phyloP scores from a whole-genome alignment of 2,888 invertebrate genomes.

The Drosophila aldrichi region DNA sequence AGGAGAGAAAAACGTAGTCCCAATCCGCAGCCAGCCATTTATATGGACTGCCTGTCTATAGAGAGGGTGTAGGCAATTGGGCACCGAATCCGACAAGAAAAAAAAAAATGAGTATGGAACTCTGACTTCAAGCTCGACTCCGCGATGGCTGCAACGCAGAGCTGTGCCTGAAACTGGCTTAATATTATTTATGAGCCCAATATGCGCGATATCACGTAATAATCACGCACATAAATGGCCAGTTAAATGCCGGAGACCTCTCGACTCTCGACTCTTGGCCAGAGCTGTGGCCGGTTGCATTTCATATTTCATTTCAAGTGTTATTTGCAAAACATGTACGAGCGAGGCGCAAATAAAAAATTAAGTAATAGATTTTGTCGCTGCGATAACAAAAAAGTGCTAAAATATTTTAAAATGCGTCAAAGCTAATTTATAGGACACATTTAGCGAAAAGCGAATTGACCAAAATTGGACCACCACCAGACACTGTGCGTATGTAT shows the following conservation, averaged over 20 bases:
- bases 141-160: constrained; percentile 6
- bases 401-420: constrained; percentile 80
- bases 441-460: constrained; percentile 51
- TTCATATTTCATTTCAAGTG: constrained; percentile 77
- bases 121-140: constrained; percentile 34
- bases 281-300: constrained; percentile 61
- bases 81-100: constrained; percentile 27
- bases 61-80: constrained; percentile 66
- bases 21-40: constrained; percentile 48
- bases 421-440: constrained; percentile 72
- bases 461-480: constrained; percentile 64
- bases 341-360: constrained; percentile 70
- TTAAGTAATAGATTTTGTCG: constrained; percentile 81
- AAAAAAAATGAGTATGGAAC: constrained; percentile 45
- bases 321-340: constrained; percentile 75
- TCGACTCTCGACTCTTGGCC: constrained; percentile 12
- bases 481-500: neutral
- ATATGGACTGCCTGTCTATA: constrained; percentile 37
- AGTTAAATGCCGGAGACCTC: constrained; percentile 68
- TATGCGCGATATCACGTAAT: constrained; percentile 79
- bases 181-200: constrained; percentile 78
- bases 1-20: constrained; percentile 14
- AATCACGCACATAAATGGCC: constrained; percentile 81
- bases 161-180: constrained; percentile 64
- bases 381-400: constrained; percentile 81